Conservation (phyloP, 2,888 invertebrate species). For the Helleia helle region DNA sequence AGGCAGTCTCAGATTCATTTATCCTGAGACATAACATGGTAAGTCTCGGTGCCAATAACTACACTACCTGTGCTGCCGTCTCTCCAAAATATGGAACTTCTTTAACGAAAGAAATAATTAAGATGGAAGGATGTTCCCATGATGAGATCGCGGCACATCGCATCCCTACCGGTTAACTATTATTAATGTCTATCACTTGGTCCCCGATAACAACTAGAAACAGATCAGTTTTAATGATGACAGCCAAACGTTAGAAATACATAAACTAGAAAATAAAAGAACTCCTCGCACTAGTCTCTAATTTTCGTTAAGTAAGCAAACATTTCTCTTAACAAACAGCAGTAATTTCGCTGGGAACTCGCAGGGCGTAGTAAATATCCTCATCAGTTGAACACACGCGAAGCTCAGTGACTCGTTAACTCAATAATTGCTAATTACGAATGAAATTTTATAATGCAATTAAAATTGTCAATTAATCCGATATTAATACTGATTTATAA, state of each 20-base stretch:
- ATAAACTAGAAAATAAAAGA: slow-evolving; percentile 7
- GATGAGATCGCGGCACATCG: too few relatives aligned
- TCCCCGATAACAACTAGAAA: neutral
- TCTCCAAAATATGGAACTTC: too few relatives aligned
- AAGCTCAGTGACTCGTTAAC: slow-evolving; percentile 13
- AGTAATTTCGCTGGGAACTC: slow-evolving; percentile 3
- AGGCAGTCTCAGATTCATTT: too few relatives aligned
- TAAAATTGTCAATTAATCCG: slow-evolving; percentile 7
- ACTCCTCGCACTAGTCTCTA: slow-evolving; percentile 1
- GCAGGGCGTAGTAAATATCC: slow-evolving; percentile 5
- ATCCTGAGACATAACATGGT: too few relatives aligned
- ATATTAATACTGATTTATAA: too few relatives aligned
- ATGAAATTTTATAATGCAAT: slow-evolving; percentile 14
- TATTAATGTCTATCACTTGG: too few relatives aligned
- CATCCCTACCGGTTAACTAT: neutral
- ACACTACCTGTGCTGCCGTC: too few relatives aligned
- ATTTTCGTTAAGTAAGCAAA: slow-evolving; percentile 9
- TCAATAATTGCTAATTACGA: slow-evolving; percentile 15
- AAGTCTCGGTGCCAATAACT: too few relatives aligned
- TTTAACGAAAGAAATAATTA: too few relatives aligned
- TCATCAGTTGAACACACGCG: slow-evolving; percentile 10
- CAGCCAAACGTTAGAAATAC: too few relatives aligned
- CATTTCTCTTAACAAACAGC: slow-evolving; percentile 5
- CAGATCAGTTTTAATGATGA: neutral
- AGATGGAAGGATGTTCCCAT: too few relatives aligned